These are phyloP conservation scores for Atta texana DNA, from an alignment of 1,140 invertebrate genomes.

Conservation along the genomic window DNA sequence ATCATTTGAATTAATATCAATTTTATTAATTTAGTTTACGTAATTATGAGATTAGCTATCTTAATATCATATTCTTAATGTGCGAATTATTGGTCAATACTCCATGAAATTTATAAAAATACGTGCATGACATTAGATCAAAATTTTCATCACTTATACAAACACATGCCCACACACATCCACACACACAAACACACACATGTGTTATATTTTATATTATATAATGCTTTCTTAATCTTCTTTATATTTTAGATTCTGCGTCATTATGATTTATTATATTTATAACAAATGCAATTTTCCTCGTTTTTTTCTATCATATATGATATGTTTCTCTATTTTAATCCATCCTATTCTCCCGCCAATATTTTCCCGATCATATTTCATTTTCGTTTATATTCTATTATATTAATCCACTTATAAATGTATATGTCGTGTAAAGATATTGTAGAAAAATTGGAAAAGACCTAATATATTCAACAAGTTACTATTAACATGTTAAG, in stretches of 20 bases:
- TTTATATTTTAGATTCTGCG: neutral
- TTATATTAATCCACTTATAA: slow-evolving; percentile 9
- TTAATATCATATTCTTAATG: neutral
- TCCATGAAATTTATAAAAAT: neutral
- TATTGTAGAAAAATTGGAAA: slow-evolving; percentile 43
- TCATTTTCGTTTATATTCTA: neutral
- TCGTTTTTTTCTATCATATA: neutral
- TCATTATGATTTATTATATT: neutral
- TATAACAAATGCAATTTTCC: neutral
- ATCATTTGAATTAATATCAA: neutral
- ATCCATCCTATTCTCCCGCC: slow-evolving; percentile 5
- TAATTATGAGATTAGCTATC: neutral
- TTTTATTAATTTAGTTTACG: neutral
- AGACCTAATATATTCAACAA: slow-evolving; percentile 11
- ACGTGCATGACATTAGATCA: neutral
- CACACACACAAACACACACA: neutral
- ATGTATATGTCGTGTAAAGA: neutral
- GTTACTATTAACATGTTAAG: neutral
- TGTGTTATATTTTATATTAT: neutral
- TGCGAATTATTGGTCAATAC: slow-evolving; percentile 8
- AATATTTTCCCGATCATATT: neutral
- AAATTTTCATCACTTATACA: slow-evolving; percentile 8
- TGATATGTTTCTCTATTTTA: neutral
- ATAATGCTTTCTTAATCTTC: neutral
- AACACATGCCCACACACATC: no score